Evolutionary conservation across 1,140 invertebrate species (phyloP).

Genomic region (Adoxophyes honmai): DNA sequence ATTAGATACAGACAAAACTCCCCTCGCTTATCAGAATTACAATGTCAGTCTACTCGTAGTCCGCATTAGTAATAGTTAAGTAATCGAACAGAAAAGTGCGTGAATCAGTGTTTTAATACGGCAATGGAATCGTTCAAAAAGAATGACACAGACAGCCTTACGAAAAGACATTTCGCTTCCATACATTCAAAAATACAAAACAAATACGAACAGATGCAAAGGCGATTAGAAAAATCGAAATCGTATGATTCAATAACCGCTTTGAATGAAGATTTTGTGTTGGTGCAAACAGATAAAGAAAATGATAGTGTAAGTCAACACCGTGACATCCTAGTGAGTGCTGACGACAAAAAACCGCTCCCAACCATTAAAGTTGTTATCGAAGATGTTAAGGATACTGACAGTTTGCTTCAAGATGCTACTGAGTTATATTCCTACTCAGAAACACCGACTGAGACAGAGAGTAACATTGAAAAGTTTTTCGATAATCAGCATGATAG

Average conservation of each 20-base stretch:
- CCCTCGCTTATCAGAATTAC: neutral
- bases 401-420: constrained; percentile 16
- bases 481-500: constrained; percentile 29
- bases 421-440: constrained; percentile 26
- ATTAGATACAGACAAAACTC: neutral
- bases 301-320: constrained; percentile 32
- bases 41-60: constrained; percentile 12
- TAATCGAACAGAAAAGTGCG: constrained; percentile 11
- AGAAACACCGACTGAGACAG: constrained; percentile 24
- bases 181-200: constrained; percentile 56
- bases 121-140: neutral
- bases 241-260: constrained; percentile 47
- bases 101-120: neutral
- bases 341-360: neutral
- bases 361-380: neutral
- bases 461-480: constrained; percentile 31
- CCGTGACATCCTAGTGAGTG: neutral
- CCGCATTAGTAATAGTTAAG: neutral
- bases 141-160: constrained; percentile 12
- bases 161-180: constrained; percentile 46
- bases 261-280: constrained; percentile 35
- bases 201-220: constrained; percentile 64
- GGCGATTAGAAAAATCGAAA: constrained; percentile 56
- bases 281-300: constrained; percentile 22
- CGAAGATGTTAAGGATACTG: constrained; percentile 15